Percentiles rank a stretch among this genome's conserved stretches.
These are phyloP conservation scores for Anarsia innoxiella DNA, from an alignment of 2,888 invertebrate genomes.

Conservation along the genomic window DNA sequence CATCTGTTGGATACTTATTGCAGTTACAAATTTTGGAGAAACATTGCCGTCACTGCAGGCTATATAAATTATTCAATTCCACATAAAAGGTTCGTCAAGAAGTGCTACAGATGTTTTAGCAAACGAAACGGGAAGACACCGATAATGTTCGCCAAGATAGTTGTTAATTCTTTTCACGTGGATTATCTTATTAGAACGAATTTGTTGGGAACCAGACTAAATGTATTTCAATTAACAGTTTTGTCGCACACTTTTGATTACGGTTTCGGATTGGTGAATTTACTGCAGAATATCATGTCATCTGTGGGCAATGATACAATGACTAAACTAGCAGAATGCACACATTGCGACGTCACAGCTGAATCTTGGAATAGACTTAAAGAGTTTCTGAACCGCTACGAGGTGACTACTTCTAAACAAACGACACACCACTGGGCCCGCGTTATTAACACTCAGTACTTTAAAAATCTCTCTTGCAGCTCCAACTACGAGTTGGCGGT, in stretches of 20 bases:
- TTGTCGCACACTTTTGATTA: slow-evolving; percentile 19
- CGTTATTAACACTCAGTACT: slow-evolving; percentile 18
- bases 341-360: slow-evolving; percentile 16
- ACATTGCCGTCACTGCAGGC: too few species aligned
- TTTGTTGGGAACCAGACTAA: slow-evolving; percentile 1
- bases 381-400: slow-evolving; percentile 15
- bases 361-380: slow-evolving; percentile 15
- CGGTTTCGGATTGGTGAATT: slow-evolving; percentile 20
- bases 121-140: slow-evolving; percentile 12
- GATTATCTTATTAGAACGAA: neutral
- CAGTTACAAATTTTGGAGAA: neutral
- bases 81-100: slow-evolving; percentile 19
- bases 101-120: slow-evolving; percentile 17
- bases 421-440: slow-evolving; percentile 22
- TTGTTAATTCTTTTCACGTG: slow-evolving; percentile 16
- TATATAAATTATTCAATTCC: slow-evolving; percentile 17
- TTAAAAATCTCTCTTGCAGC: slow-evolving; percentile 18
- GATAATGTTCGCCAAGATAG: slow-evolving; percentile 24
- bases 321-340: slow-evolving; percentile 4
- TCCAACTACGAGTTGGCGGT: slow-evolving; percentile 19
- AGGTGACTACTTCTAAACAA: neutral
- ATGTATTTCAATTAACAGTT: slow-evolving; percentile 19
- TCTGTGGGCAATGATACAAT: neutral
- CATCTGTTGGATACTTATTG: slow-evolving; percentile 19
- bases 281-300: slow-evolving; percentile 15